A percentile compares a stretch with the other conserved stretches of the same genome.
Conservation (phyloP, 2,888 invertebrate genomes). For the Watsonalla binaria region DNA sequence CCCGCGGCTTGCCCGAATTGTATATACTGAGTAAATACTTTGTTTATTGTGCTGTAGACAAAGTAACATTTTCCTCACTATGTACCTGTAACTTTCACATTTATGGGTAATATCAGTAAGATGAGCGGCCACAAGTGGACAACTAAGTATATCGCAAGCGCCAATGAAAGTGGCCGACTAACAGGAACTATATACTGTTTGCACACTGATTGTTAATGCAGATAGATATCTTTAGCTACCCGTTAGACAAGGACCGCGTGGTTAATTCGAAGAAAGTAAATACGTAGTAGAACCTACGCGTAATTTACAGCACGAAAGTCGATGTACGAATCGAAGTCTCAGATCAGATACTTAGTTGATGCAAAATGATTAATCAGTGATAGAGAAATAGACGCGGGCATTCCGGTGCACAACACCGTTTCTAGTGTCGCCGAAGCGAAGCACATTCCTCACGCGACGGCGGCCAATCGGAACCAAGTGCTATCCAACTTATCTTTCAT, state of each 20-base stretch:
- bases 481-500: conserved; percentile 32
- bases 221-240: conserved; percentile 25
- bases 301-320: conserved; percentile 32
- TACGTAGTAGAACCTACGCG: conserved; percentile 13
- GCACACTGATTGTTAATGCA: conserved; percentile 27
- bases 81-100: too few relatives aligned
- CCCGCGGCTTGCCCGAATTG: too few relatives aligned
- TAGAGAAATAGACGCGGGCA: conserved; percentile 37
- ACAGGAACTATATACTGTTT: conserved; percentile 19
- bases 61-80: too few relatives aligned
- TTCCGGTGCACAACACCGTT: conserved; percentile 44
- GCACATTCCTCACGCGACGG: conserved; percentile 66
- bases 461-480: conserved; percentile 67
- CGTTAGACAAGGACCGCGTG: conserved; percentile 32
- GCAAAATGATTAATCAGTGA: not conserved
- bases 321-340: conserved; percentile 5
- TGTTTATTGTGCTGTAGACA: too few relatives aligned
- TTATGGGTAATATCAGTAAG: too few relatives aligned
- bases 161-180: conserved; percentile 15
- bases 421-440: conserved; percentile 64
- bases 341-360: not conserved
- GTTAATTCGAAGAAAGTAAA: conserved; percentile 37
- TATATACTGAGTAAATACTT: too few relatives aligned
- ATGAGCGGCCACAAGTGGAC: not conserved
- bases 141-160: conserved; percentile 4